Evolutionary conservation across 2,113 vertebrate genomes (phyloP).

Genomic region (Pipa parva): DNA sequence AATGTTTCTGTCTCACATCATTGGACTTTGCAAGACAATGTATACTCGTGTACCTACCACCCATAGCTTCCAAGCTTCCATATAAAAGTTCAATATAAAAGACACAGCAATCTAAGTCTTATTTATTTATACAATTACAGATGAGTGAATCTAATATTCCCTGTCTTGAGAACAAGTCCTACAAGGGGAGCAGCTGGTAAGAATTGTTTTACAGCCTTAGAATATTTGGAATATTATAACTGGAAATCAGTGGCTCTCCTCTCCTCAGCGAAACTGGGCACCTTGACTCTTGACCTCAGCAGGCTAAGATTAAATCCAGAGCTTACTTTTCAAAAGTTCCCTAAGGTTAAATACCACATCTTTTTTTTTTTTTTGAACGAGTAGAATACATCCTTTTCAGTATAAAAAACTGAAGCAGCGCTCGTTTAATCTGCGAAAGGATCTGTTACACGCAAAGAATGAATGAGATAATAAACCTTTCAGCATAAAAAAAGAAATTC

Average conservation of each 20-base stretch:
- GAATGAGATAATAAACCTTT: slow-evolving; percentile 13
- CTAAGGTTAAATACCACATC: slow-evolving; percentile 21
- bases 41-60: background rate
- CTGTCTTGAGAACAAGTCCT: background rate
- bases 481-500: background rate
- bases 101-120: background rate
- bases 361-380: slow-evolving; percentile 1
- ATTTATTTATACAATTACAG: background rate
- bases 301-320: slow-evolving; percentile 22
- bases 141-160: background rate
- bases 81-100: background rate
- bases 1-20: no score
- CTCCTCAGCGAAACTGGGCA: slow-evolving; percentile 8
- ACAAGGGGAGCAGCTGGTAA: slow-evolving; percentile 7
- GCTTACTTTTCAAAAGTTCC: slow-evolving; percentile 16
- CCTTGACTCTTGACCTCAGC: slow-evolving; percentile 14
- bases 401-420: background rate
- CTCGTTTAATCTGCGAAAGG: slow-evolving; percentile 4
- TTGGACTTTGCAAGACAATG: no score
- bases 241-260: slow-evolving; percentile 8
- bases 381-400: background rate
- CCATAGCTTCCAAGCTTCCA: background rate
- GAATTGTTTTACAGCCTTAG: slow-evolving; percentile 12
- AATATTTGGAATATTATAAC: slow-evolving; percentile 2
- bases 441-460: slow-evolving; percentile 18